Conservation (phyloP, 2,888 invertebrate species). For the Pristionchus mayeri region DNA sequence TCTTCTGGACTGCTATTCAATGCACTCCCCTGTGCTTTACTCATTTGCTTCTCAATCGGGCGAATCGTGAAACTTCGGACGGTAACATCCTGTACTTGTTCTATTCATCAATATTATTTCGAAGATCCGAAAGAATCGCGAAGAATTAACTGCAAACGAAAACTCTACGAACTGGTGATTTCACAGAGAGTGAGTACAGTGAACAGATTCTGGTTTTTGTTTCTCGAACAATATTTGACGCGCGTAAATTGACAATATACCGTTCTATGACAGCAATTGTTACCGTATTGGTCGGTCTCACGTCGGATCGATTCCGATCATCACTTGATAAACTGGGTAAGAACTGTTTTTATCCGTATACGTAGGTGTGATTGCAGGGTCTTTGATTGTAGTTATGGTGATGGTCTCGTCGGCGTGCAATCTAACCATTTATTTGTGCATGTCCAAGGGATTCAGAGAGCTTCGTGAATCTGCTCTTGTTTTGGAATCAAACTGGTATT, state of each 20-base stretch:
- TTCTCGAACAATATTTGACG: no score
- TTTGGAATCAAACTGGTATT: no score
- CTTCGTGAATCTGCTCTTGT: no score
- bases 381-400: not conserved
- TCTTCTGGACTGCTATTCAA: not conserved
- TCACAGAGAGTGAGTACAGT: no score
- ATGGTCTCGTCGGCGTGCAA: not conserved
- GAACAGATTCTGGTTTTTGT: no score
- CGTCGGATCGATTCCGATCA: not conserved
- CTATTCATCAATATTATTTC: no score
- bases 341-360: not conserved
- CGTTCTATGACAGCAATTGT: not conserved
- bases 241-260: no score
- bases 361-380: not conserved
- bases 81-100: no score
- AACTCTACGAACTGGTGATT: not conserved
- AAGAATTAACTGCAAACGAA: not conserved
- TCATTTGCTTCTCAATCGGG: not conserved
- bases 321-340: not conserved
- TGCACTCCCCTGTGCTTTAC: not conserved
- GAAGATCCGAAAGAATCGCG: not conserved
- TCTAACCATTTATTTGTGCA: not conserved
- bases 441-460: not conserved
- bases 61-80: not conserved
- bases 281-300: not conserved